Conservation (phyloP, 2,888 invertebrate genomes). For the Eurytoma californica region DNA sequence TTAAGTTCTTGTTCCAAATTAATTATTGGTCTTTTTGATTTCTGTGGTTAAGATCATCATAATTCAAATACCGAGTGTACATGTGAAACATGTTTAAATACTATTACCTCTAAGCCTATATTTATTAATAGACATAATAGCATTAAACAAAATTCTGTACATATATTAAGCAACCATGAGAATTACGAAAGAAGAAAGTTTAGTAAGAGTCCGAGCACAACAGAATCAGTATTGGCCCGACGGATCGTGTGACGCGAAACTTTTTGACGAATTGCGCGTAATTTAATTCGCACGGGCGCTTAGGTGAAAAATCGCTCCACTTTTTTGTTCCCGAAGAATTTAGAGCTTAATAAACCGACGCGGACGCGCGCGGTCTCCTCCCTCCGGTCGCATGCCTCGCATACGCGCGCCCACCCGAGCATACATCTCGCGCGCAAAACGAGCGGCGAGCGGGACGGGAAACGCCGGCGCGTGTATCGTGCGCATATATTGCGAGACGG, state of each 20-base stretch:
- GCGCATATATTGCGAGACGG: conserved; percentile 45
- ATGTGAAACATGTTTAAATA: no score
- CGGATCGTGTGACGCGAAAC: conserved; percentile 17
- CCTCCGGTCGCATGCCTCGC: conserved; percentile 4
- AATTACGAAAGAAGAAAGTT: not conserved
- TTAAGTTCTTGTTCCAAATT: no score
- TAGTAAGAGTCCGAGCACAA: not conserved
- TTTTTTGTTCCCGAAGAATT: conserved; percentile 48
- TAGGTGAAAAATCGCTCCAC: conserved; percentile 44
- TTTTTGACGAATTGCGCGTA: conserved; percentile 48
- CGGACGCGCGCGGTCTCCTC: conserved; percentile 4
- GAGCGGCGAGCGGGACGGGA: not conserved
- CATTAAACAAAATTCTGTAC: no score
- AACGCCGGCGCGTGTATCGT: conserved; percentile 17
- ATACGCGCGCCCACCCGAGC: conserved; percentile 4
- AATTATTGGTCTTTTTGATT: no score
- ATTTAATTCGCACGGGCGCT: conserved; percentile 43
- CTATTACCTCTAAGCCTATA: no score
- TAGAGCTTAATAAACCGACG: conserved; percentile 51
- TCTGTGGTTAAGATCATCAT: no score
- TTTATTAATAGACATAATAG: no score
- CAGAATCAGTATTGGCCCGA: not conserved
- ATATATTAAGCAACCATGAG: no score
- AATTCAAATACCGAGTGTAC: no score
- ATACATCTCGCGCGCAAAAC: not conserved